These are phyloP conservation scores for Cryptoleucopteryx plumbea DNA, from an alignment of 2,113 vertebrate genomes.

Conservation along the genomic window DNA sequence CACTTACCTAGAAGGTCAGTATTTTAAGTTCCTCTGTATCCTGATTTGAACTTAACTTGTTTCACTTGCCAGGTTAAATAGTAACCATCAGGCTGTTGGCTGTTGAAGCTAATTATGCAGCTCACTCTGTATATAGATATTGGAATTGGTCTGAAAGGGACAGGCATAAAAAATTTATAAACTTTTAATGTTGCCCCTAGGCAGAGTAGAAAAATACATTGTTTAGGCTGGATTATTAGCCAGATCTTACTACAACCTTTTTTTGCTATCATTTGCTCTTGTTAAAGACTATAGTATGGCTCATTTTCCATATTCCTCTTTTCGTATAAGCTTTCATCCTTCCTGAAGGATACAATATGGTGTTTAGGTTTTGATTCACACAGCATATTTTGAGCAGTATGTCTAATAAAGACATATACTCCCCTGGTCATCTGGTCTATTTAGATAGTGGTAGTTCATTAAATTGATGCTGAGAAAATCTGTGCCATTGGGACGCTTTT, in stretches of 20 bases:
- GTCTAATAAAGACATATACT: slow-evolving; percentile 10
- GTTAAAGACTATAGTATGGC: background rate
- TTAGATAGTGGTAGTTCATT: slow-evolving; percentile 23
- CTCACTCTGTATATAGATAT: background rate
- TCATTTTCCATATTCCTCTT: background rate
- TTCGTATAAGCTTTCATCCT: background rate
- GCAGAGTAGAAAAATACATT: background rate
- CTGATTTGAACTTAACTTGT: background rate
- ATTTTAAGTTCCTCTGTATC: background rate
- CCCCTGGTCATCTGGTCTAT: background rate
- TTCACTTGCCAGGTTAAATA: background rate
- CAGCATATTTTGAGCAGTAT: background rate
- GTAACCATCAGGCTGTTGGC: background rate
- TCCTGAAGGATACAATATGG: background rate
- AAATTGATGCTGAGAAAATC: slow-evolving; percentile 1
- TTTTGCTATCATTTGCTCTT: background rate
- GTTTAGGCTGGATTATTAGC: background rate
- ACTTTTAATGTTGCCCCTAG: background rate
- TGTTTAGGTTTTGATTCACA: background rate
- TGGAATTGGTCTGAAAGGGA: background rate
- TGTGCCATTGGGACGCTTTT: background rate
- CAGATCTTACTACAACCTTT: background rate
- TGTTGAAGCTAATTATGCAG: background rate
- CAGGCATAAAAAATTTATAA: background rate
- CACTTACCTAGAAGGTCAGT: background rate